These are phyloP conservation scores for Cinara cedri DNA, from an alignment of 2,888 invertebrate species.

Conservation along the genomic window DNA sequence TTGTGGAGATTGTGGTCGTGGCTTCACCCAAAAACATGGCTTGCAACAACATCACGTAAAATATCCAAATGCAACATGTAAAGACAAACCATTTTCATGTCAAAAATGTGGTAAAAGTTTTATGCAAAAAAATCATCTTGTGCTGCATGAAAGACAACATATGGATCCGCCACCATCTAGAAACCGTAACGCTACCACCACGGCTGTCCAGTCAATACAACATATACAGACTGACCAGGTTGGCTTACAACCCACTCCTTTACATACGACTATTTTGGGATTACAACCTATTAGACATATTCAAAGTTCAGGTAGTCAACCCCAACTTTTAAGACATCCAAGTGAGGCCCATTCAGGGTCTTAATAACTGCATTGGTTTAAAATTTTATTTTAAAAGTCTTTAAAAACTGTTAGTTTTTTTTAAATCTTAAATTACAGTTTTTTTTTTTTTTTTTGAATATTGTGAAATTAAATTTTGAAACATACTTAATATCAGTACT, in stretches of 20 bases:
- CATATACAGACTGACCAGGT: slow-evolving; percentile 53
- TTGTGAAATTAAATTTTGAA: background rate
- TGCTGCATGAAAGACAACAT: slow-evolving; percentile 82
- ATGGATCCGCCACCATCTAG: slow-evolving; percentile 67
- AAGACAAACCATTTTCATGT: slow-evolving; percentile 79
- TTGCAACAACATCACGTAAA: slow-evolving; percentile 76
- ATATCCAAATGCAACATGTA: slow-evolving; percentile 81
- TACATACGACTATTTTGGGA: slow-evolving; percentile 48
- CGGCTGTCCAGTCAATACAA: slow-evolving; percentile 53
- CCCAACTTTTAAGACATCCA: slow-evolving; percentile 53
- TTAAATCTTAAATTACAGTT: slow-evolving; percentile 9
- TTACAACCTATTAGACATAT: slow-evolving; percentile 53
- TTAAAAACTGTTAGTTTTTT: slow-evolving; percentile 1
- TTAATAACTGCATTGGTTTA: slow-evolving; percentile 39
- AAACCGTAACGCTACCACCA: slow-evolving; percentile 44
- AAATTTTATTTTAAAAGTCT: background rate
- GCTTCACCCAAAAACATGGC: slow-evolving; percentile 83
- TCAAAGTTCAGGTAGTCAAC: slow-evolving; percentile 43
- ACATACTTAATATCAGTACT: background rate
- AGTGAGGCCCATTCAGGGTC: slow-evolving; percentile 53
- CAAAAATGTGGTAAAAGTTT: slow-evolving; percentile 83
- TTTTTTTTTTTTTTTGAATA: background rate
- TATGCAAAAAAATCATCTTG: slow-evolving; percentile 83
- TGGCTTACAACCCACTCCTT: slow-evolving; percentile 39
- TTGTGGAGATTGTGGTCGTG: slow-evolving; percentile 80